These are phyloP conservation scores for Cabera pusaria DNA, from an alignment of 2,888 invertebrate genomes.

Conservation along the genomic window DNA sequence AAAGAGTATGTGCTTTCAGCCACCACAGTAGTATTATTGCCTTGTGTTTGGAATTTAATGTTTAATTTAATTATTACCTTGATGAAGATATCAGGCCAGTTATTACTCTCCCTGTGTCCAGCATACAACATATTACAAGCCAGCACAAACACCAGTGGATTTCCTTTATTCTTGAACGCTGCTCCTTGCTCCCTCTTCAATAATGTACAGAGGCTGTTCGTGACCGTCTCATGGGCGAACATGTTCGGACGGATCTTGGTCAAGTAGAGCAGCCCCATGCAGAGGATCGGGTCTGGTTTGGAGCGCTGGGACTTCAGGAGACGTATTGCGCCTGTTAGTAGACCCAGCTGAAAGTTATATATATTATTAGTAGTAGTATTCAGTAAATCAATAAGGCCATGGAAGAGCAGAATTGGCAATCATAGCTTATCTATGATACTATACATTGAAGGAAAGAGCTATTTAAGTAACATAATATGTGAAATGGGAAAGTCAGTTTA, in stretches of 20 bases:
- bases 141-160: constrained; percentile 90
- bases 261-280: constrained; percentile 90
- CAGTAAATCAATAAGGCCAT: too few species aligned
- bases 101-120: constrained; percentile 90
- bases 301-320: constrained; percentile 89
- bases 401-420: too few species aligned
- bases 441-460: too few species aligned
- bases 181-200: constrained; percentile 90
- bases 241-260: constrained; percentile 91
- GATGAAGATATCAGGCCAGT: constrained; percentile 96
- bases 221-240: constrained; percentile 89
- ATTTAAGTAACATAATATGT: too few species aligned
- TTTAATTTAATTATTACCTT: too few species aligned
- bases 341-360: constrained; percentile 84
- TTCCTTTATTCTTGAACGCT: constrained; percentile 90
- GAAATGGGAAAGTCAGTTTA: too few species aligned
- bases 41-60: too few species aligned
- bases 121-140: constrained; percentile 93
- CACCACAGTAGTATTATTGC: too few species aligned
- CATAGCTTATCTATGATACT: too few species aligned
- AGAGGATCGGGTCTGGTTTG: constrained; percentile 92
- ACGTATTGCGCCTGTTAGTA: constrained; percentile 95
- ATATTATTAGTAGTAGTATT: too few species aligned
- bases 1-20: too few species aligned
- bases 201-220: constrained; percentile 91